phyloP scores from a whole-genome alignment of 2,797 vertebrate genomes.

The Allobates femoralis region DNA sequence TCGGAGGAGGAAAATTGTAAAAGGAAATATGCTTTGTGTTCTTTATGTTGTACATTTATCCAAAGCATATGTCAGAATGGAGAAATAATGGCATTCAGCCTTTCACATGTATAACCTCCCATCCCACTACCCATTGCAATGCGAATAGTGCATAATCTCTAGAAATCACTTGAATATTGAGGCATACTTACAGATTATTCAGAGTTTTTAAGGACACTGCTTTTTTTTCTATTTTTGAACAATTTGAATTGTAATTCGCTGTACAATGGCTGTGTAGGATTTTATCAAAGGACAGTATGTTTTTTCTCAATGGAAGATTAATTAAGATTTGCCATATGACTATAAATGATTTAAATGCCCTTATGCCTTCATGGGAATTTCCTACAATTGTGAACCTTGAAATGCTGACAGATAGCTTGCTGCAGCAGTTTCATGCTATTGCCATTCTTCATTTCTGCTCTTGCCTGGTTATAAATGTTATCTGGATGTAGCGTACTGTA shows the following conservation, averaged over 20 bases:
- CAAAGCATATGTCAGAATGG: slow-evolving; percentile 6
- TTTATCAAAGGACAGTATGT: slow-evolving; percentile 54
- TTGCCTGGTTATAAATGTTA: not conserved
- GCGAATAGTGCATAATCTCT: slow-evolving; percentile 1
- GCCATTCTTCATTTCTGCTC: slow-evolving; percentile 23
- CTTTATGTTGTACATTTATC: slow-evolving; percentile 27
- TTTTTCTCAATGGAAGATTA: slow-evolving; percentile 56
- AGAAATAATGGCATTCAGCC: not conserved
- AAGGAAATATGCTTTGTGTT: slow-evolving; percentile 1
- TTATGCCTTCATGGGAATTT: slow-evolving; percentile 31
- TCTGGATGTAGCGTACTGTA: not conserved
- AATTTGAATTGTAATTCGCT: slow-evolving; percentile 15
- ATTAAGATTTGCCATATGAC: slow-evolving; percentile 54
- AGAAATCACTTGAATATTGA: not conserved
- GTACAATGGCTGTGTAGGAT: slow-evolving; percentile 22
- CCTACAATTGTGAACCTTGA: slow-evolving; percentile 58
- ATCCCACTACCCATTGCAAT: slow-evolving; percentile 2
- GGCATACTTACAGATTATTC: slow-evolving; percentile 22
- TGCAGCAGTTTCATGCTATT: slow-evolving; percentile 50
- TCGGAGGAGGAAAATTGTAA: not conserved
- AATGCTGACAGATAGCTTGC: slow-evolving; percentile 57
- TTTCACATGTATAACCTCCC: slow-evolving; percentile 14
- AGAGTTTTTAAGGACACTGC: not conserved
- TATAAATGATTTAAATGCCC: slow-evolving; percentile 43
- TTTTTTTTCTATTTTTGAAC: slow-evolving; percentile 10